Evolutionary conservation across 2,888 invertebrate species (phyloP).

Genomic region (Eilema depressum): DNA sequence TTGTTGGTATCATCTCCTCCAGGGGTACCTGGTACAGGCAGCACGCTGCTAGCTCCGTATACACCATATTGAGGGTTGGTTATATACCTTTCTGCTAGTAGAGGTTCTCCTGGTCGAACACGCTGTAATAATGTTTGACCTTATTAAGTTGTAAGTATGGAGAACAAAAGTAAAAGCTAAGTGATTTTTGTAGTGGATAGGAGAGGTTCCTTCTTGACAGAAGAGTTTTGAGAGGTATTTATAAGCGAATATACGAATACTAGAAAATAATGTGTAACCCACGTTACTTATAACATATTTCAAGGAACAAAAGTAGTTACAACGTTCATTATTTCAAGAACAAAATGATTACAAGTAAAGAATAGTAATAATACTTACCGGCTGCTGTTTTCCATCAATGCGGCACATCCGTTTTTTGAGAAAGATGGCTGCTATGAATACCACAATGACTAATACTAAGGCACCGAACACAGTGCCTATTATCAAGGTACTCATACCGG

Average conservation of each 20-base stretch:
- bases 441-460: conserved; percentile 65
- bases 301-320: no score
- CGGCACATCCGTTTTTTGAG: conserved; percentile 72
- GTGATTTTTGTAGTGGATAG: no score
- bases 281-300: no score
- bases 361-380: conserved; percentile 63
- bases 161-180: no score
- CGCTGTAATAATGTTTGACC: conserved; percentile 79
- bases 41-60: conserved; percentile 70
- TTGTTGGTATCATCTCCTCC: conserved; percentile 67
- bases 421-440: conserved; percentile 65
- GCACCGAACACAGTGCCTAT: conserved; percentile 68
- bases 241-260: no score
- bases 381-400: conserved; percentile 78
- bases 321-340: no score
- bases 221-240: no score
- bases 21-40: conserved; percentile 48
- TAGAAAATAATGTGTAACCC: background rate
- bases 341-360: background rate
- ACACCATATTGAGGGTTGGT: conserved; percentile 92
- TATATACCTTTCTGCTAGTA: conserved; percentile 91
- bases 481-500: conserved; percentile 61
- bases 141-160: no score
- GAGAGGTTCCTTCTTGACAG: no score
- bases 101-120: conserved; percentile 86